Conservation (phyloP, 1,140 invertebrate genomes). For the Anagrus nilaparvatae region DNA sequence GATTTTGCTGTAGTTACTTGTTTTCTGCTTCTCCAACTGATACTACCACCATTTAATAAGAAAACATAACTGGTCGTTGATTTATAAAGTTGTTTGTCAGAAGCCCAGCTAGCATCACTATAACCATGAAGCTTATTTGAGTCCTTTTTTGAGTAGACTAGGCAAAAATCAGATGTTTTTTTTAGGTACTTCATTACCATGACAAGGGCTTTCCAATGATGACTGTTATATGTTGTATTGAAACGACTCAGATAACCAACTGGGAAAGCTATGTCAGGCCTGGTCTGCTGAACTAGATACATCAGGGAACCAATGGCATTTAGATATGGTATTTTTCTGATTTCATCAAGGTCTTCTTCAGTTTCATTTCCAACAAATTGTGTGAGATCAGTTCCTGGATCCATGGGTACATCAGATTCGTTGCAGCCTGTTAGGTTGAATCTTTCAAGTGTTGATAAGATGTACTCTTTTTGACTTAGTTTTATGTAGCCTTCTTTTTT, state of each 20-base stretch:
- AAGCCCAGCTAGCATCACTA: conserved; percentile 24
- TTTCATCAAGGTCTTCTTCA: background rate
- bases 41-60: conserved; percentile 24
- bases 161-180: conserved; percentile 13
- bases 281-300: conserved; percentile 24
- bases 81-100: conserved; percentile 18
- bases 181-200: conserved; percentile 21
- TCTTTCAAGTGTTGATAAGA: conserved; percentile 1
- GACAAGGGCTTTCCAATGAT: conserved; percentile 17
- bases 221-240: conserved; percentile 9
- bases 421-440: conserved; percentile 15
- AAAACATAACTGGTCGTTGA: conserved; percentile 29
- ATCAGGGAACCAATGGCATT: conserved; percentile 28
- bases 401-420: conserved; percentile 7
- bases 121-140: conserved; percentile 12
- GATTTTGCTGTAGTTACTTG: conserved; percentile 39
- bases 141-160: conserved; percentile 5
- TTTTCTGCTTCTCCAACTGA: conserved; percentile 41
- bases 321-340: conserved; percentile 20
- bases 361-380: background rate
- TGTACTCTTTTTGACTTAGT: conserved; percentile 26
- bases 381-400: conserved; percentile 2
- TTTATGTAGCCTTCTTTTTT: conserved; percentile 18
- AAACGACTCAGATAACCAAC: conserved; percentile 16
- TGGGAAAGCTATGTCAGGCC: conserved; percentile 30